Conservation (phyloP, 2,888 invertebrate genomes). For the Nomada ferruginata region DNA sequence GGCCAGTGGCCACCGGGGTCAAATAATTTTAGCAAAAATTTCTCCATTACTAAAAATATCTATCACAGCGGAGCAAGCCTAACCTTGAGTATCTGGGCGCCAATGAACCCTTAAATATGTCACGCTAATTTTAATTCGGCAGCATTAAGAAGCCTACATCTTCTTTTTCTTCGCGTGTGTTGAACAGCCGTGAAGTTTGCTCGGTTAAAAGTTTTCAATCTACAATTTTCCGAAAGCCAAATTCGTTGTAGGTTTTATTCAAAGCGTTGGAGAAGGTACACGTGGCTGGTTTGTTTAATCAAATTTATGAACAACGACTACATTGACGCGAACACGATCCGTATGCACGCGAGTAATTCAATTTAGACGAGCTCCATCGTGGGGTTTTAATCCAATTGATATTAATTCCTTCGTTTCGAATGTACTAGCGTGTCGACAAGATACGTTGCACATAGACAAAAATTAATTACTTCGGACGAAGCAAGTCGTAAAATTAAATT, state of each 20-base stretch:
- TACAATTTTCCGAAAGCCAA: no score
- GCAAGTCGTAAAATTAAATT: no score
- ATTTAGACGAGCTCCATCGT: constrained; percentile 49
- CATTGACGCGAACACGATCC: constrained; percentile 31
- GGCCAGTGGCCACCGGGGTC: constrained; percentile 12
- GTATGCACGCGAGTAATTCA: constrained; percentile 55
- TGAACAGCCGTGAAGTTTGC: no score
- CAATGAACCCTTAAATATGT: constrained; percentile 27
- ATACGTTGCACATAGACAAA: not conserved
- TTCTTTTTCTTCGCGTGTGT: no score
- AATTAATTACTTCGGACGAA: not conserved
- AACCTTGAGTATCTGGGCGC: constrained; percentile 12
- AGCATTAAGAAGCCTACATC: not conserved
- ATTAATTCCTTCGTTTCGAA: constrained; percentile 46
- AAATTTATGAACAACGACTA: constrained; percentile 40
- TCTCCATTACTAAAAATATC: constrained; percentile 20
- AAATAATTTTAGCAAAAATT: constrained; percentile 54
- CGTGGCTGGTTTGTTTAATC: constrained; percentile 15
- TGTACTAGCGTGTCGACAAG: constrained; percentile 45
- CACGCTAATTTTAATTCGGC: constrained; percentile 12
- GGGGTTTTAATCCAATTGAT: constrained; percentile 68
- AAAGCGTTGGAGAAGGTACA: not conserved
- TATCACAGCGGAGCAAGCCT: not conserved
- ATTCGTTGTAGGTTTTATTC: no score
- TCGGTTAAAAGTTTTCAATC: no score